Evolutionary conservation across 2,888 invertebrate genomes (phyloP).

Genomic region (Hydrotaea diabolus): DNA sequence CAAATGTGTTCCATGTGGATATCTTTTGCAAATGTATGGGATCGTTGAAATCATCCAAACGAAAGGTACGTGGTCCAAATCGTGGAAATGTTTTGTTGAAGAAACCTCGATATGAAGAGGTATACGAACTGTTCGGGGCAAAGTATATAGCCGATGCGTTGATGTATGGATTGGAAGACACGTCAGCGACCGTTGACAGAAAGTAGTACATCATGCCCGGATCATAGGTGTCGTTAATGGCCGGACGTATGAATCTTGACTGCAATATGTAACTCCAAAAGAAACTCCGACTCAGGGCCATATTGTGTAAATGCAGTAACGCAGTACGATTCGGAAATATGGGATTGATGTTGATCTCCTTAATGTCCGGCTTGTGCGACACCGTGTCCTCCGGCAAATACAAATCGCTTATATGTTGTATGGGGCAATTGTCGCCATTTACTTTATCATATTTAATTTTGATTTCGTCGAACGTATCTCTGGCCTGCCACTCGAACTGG

Average conservation of each 20-base stretch:
- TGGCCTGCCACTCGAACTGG: slow-evolving; percentile 95
- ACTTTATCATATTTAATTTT: slow-evolving; percentile 91
- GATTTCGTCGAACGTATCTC: slow-evolving; percentile 95
- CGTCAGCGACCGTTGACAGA: slow-evolving; percentile 96
- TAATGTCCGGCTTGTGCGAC: slow-evolving; percentile 95
- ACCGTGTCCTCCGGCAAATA: slow-evolving; percentile 92
- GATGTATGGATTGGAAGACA: slow-evolving; percentile 94
- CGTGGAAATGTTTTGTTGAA: slow-evolving; percentile 97
- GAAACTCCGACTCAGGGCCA: slow-evolving; percentile 97
- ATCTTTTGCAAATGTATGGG: slow-evolving; percentile 97
- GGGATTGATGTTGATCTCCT: slow-evolving; percentile 96
- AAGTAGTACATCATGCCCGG: slow-evolving; percentile 99
- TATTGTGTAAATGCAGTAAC: slow-evolving; percentile 95
- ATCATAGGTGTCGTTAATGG: slow-evolving; percentile 95
- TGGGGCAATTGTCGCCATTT: slow-evolving; percentile 92
- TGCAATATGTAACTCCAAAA: slow-evolving; percentile 97
- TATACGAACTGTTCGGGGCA: slow-evolving; percentile 95
- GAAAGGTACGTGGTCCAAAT: slow-evolving; percentile 95
- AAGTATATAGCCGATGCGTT: slow-evolving; percentile 97
- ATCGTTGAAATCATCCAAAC: slow-evolving; percentile 96
- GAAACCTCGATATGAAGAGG: slow-evolving; percentile 96
- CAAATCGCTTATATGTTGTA: slow-evolving; percentile 91
- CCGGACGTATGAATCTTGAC: slow-evolving; percentile 93
- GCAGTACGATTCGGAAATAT: slow-evolving; percentile 97
- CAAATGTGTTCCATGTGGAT: slow-evolving; percentile 96